Evolutionary conservation across 2,797 vertebrate species (phyloP), one percentile per base, ranked within the genome.

Genomic region (Sebastes oblongus): DNA sequence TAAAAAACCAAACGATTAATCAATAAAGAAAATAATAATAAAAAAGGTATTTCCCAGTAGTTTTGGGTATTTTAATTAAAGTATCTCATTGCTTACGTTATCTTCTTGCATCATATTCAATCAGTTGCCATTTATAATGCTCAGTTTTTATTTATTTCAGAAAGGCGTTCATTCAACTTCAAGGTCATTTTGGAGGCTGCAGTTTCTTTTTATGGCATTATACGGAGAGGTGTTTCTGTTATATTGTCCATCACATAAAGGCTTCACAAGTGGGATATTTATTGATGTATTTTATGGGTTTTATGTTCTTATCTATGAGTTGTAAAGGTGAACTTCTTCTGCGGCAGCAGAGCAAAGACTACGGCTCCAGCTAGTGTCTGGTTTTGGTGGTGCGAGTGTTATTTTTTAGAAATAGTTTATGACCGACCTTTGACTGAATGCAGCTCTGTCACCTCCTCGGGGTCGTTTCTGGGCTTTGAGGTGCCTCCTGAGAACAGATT

Each of bases 401-500:
- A 5, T 10, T 18, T n/a, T 32, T 5, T 12, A 39, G 2, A n/a
- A 9, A 2, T 4, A 18, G 42, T 13, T 36, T 2, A 3, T 6
- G 2, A 61, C 90, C 9, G 66, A 95, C 95, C 92, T 94, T 87
- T 92, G 12, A 91, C 89, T 16, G 18, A 24, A 5, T 81, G 78
- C 78, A 94, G 86, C 77, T 94, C 94, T 3, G 86, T 88, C 27
- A 54, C 67, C 3, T 87, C 89, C 2, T 93, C 91, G 0, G 70
- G 66, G 29, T 86, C 54, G 3, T 74, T 77, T 36, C 50, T 82
- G 60, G 54, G 2, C 29, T 88, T 81, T 0, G 58, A 13, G 1
- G 22, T 46, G 9, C 42, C 32, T 20, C 80, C 93, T 91, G 75
- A 16, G 54, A 18, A 62, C 20, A 74, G 18, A 81, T 58, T 3